These are phyloP conservation scores for Craseonycteris thonglongyai DNA, from an alignment of 2,113 vertebrate genomes.

Conservation along the genomic window DNA sequence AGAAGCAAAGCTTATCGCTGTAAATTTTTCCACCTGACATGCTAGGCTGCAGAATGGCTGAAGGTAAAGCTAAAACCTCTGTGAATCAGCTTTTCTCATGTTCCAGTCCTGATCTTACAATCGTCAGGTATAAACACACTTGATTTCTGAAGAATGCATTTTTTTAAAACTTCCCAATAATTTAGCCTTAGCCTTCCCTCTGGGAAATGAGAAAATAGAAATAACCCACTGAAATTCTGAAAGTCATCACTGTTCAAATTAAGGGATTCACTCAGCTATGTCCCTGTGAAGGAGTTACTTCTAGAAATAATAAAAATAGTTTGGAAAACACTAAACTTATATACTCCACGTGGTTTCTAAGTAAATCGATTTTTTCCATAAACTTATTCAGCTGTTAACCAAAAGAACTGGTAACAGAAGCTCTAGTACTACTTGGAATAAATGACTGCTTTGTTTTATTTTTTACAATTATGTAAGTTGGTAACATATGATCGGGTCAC, in stretches of 20 bases:
- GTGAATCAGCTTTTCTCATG: background rate
- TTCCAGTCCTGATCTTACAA: background rate
- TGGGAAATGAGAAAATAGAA: background rate
- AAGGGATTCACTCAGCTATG: background rate
- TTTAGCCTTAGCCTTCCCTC: background rate
- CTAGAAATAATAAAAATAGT: background rate
- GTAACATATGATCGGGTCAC: background rate
- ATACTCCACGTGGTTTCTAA: background rate
- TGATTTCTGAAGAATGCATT: background rate
- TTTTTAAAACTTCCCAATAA: background rate
- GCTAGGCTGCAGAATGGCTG: background rate
- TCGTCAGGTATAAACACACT: background rate
- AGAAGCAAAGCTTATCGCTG: background rate
- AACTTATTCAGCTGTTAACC: background rate
- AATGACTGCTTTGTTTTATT: background rate
- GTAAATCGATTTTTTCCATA: background rate
- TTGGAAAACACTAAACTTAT: slow-evolving; percentile 1
- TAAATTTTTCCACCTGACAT: background rate
- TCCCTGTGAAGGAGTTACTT: background rate
- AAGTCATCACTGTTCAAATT: background rate
- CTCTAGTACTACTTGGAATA: background rate
- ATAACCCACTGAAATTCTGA: background rate
- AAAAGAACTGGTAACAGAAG: background rate
- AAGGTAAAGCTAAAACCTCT: background rate
- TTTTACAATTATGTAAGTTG: background rate